phyloP scores from a whole-genome alignment of 2,797 vertebrate species.

The Lophius americanus region DNA sequence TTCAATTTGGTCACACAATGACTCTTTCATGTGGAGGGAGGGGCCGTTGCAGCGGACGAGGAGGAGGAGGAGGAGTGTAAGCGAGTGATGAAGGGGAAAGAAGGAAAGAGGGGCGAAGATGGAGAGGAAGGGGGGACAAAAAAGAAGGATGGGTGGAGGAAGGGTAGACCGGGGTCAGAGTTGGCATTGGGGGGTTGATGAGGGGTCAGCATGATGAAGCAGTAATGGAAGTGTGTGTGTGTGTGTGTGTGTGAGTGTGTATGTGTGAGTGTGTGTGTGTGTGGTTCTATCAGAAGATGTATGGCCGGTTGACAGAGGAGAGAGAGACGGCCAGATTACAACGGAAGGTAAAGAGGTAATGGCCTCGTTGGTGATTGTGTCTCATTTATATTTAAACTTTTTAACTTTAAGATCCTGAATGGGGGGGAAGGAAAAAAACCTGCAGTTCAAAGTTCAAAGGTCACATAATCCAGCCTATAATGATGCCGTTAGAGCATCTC shows the following conservation, averaged over 20 bases:
- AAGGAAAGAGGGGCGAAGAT: not conserved
- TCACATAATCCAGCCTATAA: not conserved
- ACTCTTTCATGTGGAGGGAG: constrained; percentile 35
- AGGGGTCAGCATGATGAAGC: constrained; percentile 77
- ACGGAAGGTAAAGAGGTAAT: constrained; percentile 65
- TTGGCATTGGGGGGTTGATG: constrained; percentile 63
- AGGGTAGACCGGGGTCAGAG: constrained; percentile 68
- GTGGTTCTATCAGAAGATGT: constrained; percentile 57
- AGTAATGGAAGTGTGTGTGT: constrained; percentile 69
- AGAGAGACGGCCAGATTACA: constrained; percentile 59
- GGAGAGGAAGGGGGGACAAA: constrained; percentile 18
- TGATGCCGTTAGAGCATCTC: not conserved
- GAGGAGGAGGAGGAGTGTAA: constrained; percentile 9
- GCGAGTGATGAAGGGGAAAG: constrained; percentile 4
- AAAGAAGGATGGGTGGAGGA: constrained; percentile 54
- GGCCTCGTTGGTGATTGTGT: constrained; percentile 36
- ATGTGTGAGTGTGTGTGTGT: constrained; percentile 35
- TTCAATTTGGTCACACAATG: constrained; percentile 37
- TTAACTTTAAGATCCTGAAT: constrained; percentile 26
- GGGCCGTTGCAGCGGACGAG: not conserved
- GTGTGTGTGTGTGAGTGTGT: constrained; percentile 52
- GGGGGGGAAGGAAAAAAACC: not conserved
- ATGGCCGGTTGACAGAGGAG: constrained; percentile 65
- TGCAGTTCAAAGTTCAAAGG: constrained; percentile 18
- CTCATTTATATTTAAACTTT: constrained; percentile 5